Percentiles rank a stretch among this genome's conserved stretches.
phyloP scores from a whole-genome alignment of 2,113 vertebrate genomes.

The Montifringilla adamsi region DNA sequence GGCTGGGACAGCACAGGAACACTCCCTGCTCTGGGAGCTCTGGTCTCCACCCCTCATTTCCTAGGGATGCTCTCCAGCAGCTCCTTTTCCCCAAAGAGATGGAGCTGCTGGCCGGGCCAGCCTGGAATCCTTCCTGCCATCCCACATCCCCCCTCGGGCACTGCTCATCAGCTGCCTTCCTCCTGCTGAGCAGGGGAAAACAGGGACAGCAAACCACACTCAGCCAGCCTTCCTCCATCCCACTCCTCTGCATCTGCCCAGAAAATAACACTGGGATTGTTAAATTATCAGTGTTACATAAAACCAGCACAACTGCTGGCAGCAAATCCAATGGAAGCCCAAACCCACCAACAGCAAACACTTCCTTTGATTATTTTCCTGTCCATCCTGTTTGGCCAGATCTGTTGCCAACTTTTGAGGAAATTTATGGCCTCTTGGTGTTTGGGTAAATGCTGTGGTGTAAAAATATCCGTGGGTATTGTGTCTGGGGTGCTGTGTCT shows the following conservation, averaged over 20 bases:
- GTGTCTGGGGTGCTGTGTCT: neutral
- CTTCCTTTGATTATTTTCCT: constrained; percentile 66
- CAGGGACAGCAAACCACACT: neutral
- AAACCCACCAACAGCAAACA: neutral
- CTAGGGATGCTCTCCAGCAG: neutral
- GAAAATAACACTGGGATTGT: neutral
- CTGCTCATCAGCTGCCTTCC: accelerated
- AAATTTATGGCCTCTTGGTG: neutral
- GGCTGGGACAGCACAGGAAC: neutral
- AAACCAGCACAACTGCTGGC: neutral
- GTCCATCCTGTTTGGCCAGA: constrained; percentile 65
- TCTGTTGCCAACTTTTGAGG: constrained; percentile 33
- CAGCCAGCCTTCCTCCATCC: neutral
- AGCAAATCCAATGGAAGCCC: neutral
- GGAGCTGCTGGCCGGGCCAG: neutral
- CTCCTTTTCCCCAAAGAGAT: accelerated
- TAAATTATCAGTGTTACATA: neutral
- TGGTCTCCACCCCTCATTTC: neutral
- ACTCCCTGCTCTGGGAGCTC: neutral
- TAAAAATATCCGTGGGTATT: neutral
- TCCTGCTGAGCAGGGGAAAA: accelerated
- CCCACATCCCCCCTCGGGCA: accelerated
- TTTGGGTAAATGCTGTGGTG: neutral
- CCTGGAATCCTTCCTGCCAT: neutral
- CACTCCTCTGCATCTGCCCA: neutral